Conservation (phyloP, 1,140 invertebrate species). For the Nilaparvata lugens region DNA sequence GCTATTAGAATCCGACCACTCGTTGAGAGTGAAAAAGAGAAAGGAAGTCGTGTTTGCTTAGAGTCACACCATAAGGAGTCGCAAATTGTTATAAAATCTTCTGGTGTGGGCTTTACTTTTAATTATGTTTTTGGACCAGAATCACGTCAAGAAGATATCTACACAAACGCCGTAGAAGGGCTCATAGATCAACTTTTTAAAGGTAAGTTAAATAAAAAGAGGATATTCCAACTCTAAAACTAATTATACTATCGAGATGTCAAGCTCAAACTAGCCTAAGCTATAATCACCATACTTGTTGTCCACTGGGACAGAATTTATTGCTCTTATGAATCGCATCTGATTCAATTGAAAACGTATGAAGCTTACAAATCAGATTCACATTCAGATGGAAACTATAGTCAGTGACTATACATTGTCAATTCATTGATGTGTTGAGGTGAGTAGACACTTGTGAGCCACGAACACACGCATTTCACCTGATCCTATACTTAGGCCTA, state of each 20-base stretch:
- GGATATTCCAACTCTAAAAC: neutral
- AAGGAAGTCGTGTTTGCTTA: constrained; percentile 4
- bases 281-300: neutral
- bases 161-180: constrained; percentile 1
- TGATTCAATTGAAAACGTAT: neutral
- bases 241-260: neutral
- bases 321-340: neutral
- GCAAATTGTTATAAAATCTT: constrained; percentile 7
- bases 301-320: neutral
- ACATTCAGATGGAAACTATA: too few relatives aligned
- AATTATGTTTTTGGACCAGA: constrained; percentile 9
- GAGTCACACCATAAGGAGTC: neutral
- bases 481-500: too few relatives aligned
- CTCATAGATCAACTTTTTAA: constrained; percentile 9
- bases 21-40: neutral
- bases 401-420: too few relatives aligned
- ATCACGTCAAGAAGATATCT: neutral
- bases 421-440: too few relatives aligned
- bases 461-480: too few relatives aligned
- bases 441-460: too few relatives aligned
- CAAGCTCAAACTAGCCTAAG: neutral
- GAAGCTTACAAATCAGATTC: neutral
- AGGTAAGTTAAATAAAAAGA: neutral
- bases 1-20: constrained; percentile 10
- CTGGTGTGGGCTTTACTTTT: constrained; percentile 4